A percentile compares a stretch with the other conserved stretches of the same genome.
Conservation (phyloP, 2,113 vertebrate species). For the Rallus limicola region DNA sequence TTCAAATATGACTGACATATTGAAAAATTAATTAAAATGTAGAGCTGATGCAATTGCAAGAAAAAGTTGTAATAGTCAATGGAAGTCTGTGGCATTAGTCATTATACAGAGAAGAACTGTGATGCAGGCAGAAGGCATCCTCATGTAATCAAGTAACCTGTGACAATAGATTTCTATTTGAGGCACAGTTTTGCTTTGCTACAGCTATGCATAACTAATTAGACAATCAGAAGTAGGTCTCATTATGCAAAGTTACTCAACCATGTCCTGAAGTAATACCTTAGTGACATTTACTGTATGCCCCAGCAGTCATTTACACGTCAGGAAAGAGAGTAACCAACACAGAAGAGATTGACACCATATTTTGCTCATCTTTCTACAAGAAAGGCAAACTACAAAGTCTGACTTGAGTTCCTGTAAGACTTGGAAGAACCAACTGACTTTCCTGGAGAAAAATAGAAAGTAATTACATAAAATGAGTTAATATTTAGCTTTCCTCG, state of each 20-base stretch:
- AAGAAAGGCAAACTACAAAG: neutral
- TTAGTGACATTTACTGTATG: neutral
- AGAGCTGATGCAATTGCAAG: neutral
- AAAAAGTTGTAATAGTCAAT: neutral
- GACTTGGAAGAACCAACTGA: neutral
- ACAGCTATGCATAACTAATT: slow-evolving; percentile 54
- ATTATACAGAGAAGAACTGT: neutral
- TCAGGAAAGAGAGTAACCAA: slow-evolving; percentile 3
- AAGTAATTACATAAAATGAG: neutral
- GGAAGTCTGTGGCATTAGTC: neutral
- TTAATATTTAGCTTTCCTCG: neutral
- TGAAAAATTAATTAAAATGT: slow-evolving; percentile 23
- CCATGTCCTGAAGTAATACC: slow-evolving; percentile 35
- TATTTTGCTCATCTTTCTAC: slow-evolving; percentile 2
- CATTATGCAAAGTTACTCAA: slow-evolving; percentile 57
- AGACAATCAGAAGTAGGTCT: slow-evolving; percentile 59
- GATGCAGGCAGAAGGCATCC: neutral
- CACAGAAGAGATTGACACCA: neutral
- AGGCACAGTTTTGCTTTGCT: slow-evolving; percentile 39
- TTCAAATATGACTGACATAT: neutral
- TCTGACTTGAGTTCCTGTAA: neutral
- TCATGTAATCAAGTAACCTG: slow-evolving; percentile 41
- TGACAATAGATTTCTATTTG: slow-evolving; percentile 52
- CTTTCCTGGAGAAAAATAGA: neutral
- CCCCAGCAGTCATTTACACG: slow-evolving; percentile 37